phyloP scores from a whole-genome alignment of 2,113 vertebrate species.

The Caracal caracal region DNA sequence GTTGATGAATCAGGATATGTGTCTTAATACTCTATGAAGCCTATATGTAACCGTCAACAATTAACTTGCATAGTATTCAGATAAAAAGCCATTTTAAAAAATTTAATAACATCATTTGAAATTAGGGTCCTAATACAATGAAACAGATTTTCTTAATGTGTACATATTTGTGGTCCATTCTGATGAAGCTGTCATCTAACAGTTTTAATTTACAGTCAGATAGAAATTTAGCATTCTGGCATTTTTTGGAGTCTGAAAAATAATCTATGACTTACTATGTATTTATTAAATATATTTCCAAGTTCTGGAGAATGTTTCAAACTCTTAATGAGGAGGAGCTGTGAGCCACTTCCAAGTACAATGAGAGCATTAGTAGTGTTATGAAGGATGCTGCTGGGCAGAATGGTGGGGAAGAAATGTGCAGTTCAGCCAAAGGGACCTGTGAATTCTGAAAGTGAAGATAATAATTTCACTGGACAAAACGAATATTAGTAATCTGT shows the following conservation, averaged over 20 bases:
- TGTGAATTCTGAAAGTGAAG: not conserved
- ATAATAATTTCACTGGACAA: not conserved
- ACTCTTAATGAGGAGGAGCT: not conserved
- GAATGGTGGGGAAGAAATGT: not conserved
- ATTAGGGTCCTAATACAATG: not conserved
- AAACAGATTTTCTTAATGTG: not conserved
- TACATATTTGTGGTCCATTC: not conserved
- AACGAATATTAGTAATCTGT: not conserved
- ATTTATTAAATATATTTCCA: not conserved
- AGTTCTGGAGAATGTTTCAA: not conserved
- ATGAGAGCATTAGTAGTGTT: not conserved
- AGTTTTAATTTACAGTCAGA: not conserved
- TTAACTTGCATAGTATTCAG: not conserved
- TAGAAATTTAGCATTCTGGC: not conserved
- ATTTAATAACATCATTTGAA: not conserved
- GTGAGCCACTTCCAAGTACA: not conserved
- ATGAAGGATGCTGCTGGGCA: not conserved
- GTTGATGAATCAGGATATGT: conserved; percentile 58
- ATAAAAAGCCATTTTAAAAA: not conserved
- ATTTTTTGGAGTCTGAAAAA: not conserved
- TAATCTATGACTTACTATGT: not conserved
- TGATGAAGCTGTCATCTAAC: not conserved
- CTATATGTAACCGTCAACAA: not conserved
- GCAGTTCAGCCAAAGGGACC: not conserved
- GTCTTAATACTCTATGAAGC: conserved; percentile 9